phyloP scores from a whole-genome alignment of 2,797 vertebrate species.

The Bradypus variegatus region DNA sequence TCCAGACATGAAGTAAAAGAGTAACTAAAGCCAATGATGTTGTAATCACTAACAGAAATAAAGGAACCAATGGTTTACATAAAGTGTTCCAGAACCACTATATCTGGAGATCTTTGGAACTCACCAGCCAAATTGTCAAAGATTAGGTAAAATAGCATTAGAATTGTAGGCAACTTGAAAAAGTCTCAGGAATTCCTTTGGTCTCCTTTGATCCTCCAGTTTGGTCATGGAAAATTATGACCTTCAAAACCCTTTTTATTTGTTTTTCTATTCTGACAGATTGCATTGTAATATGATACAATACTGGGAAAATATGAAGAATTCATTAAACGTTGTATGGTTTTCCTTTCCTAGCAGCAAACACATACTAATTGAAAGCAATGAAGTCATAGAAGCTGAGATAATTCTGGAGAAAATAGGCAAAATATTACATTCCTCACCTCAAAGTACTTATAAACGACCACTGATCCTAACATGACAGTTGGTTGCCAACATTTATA shows the following conservation, averaged over 20 bases:
- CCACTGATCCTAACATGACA: no score
- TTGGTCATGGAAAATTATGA: neutral
- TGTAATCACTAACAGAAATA: neutral
- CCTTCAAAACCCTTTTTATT: no score
- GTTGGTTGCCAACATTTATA: no score
- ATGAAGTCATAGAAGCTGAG: no score
- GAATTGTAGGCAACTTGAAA: neutral
- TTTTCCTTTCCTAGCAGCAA: no score
- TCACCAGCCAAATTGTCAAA: neutral
- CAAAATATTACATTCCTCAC: no score
- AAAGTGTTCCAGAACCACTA: neutral
- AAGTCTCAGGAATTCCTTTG: neutral
- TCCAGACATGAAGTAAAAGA: neutral
- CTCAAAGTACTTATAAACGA: no score
- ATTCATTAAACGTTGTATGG: neutral
- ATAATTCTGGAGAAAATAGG: no score
- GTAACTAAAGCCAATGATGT: neutral
- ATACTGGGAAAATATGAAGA: no score
- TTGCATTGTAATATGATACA: no score
- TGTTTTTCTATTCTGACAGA: no score
- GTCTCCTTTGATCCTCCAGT: neutral
- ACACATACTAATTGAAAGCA: no score
- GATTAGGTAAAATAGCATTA: neutral
- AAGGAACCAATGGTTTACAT: neutral
- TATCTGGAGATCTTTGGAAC: neutral